Base-by-base conservation (phyloP, 2,888 invertebrate genomes). In the Euproctis similis region DNA sequence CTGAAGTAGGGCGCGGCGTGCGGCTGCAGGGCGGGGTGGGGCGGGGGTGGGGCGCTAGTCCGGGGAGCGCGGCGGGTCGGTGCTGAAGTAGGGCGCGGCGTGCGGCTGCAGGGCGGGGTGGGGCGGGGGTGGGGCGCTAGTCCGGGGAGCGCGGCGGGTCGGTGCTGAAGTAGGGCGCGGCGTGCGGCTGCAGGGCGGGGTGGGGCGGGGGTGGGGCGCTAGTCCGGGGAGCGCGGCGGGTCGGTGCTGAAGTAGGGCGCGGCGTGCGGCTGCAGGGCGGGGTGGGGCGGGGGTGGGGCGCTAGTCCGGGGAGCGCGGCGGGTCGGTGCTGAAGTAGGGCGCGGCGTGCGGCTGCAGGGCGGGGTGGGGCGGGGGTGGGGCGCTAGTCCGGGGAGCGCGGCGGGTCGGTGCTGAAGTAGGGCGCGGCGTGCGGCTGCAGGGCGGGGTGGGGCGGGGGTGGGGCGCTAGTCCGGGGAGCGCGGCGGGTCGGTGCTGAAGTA, bases 11-110 rank as follows among this genome's bases (percentile, higher is more conserved):
- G 96, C 55, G 95, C 94, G 45, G 93, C 91, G 75, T 95, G 89
- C 58, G 92, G 92, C 75, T 92, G 96, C 67, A 99, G 90, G 62
- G 99, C 88, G 26, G 98, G 98, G 87, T 98, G 96, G 85, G 98
- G 99, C 36, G 98, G 96, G 74, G 94, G 91, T 87, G 98, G 99
- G 45, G 99, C 98, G 68, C 92, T 14, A 14, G 14, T 14, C 14
- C 4, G 14, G 14, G 4, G 14, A 14, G 92, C 33, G 96, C 94
- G 21, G 92, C 91, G 48, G 92, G 87, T 48, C 90, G 88, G 55
- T 94, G 91, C 42, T 96, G 97, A 20, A 98, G 98, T 52, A 89
- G 53, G 90, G 68, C 49, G 98, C 96, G 23, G 86, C 85, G 72
- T 93, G 92, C 30, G 90, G 81, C 53, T 4, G n/a, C n/a, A n/a